Evolutionary conservation across 2,797 vertebrate species (phyloP).

Genomic region (Parambassis ranga): DNA sequence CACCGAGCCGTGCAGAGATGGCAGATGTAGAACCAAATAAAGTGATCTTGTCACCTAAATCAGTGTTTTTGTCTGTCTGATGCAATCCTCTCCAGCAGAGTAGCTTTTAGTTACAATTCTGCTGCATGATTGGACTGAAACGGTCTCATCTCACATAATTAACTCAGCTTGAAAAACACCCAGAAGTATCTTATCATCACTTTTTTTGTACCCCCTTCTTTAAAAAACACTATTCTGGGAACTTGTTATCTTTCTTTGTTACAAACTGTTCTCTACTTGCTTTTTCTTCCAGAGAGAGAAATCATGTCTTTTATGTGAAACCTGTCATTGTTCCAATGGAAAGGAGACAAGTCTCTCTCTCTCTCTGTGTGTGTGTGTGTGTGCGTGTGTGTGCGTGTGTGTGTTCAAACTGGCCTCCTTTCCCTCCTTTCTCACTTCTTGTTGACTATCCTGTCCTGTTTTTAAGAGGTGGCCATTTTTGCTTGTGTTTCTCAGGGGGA

Average conservation of each 20-base stretch:
- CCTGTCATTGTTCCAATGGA: slow-evolving; percentile 19
- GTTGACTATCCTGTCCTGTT: slow-evolving; percentile 30
- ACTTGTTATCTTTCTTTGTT: slow-evolving; percentile 38
- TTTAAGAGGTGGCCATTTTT: slow-evolving; percentile 37
- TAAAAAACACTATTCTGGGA: slow-evolving; percentile 25
- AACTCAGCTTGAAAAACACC: slow-evolving; percentile 10
- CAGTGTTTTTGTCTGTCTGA: slow-evolving; percentile 28
- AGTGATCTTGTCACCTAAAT: slow-evolving; percentile 48
- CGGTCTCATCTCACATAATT: slow-evolving; percentile 19
- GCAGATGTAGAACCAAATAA: slow-evolving; percentile 20
- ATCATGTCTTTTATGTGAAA: slow-evolving; percentile 28
- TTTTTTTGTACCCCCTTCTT: slow-evolving; percentile 7
- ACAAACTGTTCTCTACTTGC: slow-evolving; percentile 14
- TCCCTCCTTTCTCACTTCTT: no score
- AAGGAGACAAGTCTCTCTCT: not conserved
- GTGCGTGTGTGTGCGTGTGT: not conserved
- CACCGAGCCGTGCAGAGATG: slow-evolving; percentile 38
- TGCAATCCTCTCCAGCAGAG: slow-evolving; percentile 27
- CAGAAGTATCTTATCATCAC: slow-evolving; percentile 19
- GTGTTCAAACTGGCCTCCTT: slow-evolving; percentile 8
- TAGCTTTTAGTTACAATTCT: slow-evolving; percentile 13
- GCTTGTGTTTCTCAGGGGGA: slow-evolving; percentile 22
- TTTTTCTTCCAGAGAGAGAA: slow-evolving; percentile 36
- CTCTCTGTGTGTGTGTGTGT: not conserved
- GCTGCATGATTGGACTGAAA: slow-evolving; percentile 35